Conservation (phyloP, 2,888 invertebrate species). For the Nomada goodeniana region DNA sequence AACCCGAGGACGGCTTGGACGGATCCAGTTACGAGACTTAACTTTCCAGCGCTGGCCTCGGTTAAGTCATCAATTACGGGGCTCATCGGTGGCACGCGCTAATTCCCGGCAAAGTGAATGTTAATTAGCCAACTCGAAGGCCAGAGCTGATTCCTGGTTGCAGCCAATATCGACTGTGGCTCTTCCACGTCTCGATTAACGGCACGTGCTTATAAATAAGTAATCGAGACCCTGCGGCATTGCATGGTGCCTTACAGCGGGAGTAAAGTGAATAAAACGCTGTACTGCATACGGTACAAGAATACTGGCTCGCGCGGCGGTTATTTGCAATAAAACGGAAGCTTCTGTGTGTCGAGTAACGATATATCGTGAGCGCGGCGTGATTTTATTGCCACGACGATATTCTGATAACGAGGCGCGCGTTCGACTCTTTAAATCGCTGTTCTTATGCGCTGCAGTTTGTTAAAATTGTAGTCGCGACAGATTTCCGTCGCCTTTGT, state of each 20-base stretch:
- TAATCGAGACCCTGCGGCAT: constrained; percentile 37
- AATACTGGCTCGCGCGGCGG: neutral
- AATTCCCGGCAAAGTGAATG: constrained; percentile 57
- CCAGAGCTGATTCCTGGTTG: constrained; percentile 36
- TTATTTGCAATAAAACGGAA: neutral
- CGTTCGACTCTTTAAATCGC: neutral
- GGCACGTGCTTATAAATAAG: constrained; percentile 48
- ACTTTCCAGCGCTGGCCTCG: constrained; percentile 40
- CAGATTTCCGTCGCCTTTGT: no score
- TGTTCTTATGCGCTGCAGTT: no score
- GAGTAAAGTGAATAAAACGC: no score
- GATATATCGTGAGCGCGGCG: neutral
- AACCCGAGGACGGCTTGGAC: constrained; percentile 20
- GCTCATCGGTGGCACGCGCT: constrained; percentile 36
- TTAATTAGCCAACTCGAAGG: constrained; percentile 52
- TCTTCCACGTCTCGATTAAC: constrained; percentile 43
- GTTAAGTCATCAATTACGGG: constrained; percentile 57
- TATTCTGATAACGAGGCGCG: neutral
- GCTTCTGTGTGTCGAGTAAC: neutral
- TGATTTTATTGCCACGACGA: constrained; percentile 3
- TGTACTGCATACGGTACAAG: no score
- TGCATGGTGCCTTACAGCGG: neutral
- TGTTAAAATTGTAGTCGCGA: neutral
- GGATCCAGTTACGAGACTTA: constrained; percentile 49
- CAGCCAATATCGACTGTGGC: constrained; percentile 51